These are phyloP conservation scores for Mythimna loreyi DNA, from an alignment of 2,888 invertebrate genomes.

Conservation along the genomic window DNA sequence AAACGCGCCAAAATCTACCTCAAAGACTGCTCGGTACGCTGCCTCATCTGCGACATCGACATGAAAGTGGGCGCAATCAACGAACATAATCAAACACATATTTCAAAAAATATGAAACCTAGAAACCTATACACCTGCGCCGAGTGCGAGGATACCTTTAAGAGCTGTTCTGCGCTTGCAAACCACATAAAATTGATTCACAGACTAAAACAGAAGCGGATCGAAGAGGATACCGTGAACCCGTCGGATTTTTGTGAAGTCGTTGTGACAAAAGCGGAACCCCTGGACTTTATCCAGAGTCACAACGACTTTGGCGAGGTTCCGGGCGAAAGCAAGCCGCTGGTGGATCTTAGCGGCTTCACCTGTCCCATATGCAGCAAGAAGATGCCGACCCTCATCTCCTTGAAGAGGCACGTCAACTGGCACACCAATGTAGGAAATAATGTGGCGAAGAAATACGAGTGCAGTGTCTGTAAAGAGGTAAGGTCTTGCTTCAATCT, in stretches of 20 bases:
- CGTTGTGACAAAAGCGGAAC: conserved; percentile 90
- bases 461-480: conserved; percentile 87
- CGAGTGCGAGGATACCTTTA: conserved; percentile 83
- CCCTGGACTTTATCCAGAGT: conserved; percentile 87
- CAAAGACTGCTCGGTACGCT: conserved; percentile 85
- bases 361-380: conserved; percentile 86
- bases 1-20: conserved; percentile 84
- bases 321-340: conserved; percentile 69
- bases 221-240: conserved; percentile 70
- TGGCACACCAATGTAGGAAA: conserved; percentile 86
- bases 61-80: conserved; percentile 86
- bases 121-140: conserved; percentile 86
- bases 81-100: conserved; percentile 86
- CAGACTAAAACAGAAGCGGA: conserved; percentile 72
- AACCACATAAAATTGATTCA: conserved; percentile 87
- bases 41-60: conserved; percentile 85
- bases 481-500: conserved; percentile 66
- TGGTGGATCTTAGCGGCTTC: conserved; percentile 82
- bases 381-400: conserved; percentile 84
- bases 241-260: conserved; percentile 90
- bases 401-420: conserved; percentile 86
- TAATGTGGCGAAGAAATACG: conserved; percentile 79
- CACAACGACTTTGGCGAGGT: conserved; percentile 87
- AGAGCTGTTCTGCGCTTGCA: conserved; percentile 82
- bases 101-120: conserved; percentile 82